phyloP scores from a whole-genome alignment of 2,113 vertebrate species.

The Psittacus erithacus region DNA sequence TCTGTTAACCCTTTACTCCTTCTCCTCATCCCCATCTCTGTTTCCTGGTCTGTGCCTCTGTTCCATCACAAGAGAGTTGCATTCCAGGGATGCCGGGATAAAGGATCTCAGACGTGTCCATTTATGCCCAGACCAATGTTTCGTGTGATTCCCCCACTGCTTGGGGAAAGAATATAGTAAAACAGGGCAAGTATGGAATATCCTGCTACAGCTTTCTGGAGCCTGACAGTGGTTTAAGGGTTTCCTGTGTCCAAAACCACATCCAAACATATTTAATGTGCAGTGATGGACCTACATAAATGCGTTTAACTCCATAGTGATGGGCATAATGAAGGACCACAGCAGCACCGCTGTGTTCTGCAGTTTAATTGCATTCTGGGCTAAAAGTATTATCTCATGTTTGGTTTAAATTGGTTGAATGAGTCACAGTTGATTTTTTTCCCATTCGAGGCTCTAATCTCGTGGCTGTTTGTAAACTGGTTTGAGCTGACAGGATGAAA shows the following conservation, averaged over 20 bases:
- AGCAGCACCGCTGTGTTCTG: neutral
- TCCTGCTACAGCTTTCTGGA: neutral
- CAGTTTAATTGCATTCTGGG: neutral
- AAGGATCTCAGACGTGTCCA: neutral
- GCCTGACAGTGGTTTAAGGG: neutral
- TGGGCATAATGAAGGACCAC: neutral
- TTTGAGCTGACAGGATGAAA: neutral
- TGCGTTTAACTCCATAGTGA: neutral
- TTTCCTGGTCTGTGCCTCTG: neutral
- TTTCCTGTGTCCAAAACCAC: neutral
- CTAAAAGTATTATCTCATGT: neutral
- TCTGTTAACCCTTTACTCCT: neutral
- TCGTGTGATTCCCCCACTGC: accelerated
- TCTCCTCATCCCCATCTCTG: accelerated
- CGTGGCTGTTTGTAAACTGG: neutral
- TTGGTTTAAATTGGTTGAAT: neutral
- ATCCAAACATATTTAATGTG: neutral
- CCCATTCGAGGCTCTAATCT: neutral
- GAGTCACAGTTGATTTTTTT: neutral
- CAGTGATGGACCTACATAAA: neutral
- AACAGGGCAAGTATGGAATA: accelerated
- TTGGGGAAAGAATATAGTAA: neutral
- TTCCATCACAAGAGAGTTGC: neutral
- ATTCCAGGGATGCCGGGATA: neutral
- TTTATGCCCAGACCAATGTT: accelerated